Percentiles rank a stretch among this genome's conserved stretches.
Conservation (phyloP, 2,888 invertebrate species). For the Brachynemurus nebulosus region DNA sequence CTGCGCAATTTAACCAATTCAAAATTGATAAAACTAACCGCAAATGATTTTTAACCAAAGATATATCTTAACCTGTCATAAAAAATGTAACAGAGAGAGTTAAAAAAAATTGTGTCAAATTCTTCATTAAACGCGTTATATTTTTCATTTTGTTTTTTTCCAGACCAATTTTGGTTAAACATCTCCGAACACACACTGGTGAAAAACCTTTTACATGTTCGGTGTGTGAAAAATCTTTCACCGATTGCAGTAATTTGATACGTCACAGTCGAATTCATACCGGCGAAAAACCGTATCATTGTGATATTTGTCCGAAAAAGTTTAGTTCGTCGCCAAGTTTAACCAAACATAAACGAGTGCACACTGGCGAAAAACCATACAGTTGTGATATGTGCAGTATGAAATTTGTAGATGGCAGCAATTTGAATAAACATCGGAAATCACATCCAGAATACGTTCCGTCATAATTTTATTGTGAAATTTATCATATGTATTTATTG, state of each 20-base stretch:
- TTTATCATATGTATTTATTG: background rate
- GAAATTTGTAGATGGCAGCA: conserved; percentile 1
- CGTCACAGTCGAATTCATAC: conserved; percentile 1
- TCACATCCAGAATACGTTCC: background rate
- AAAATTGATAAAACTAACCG: too few species aligned
- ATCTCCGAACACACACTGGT: conserved; percentile 2
- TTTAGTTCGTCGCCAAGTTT: conserved; percentile 1
- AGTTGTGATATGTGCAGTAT: conserved; percentile 4
- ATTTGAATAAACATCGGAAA: conserved; percentile 5
- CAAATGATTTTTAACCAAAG: too few species aligned
- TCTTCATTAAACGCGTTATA: too few species aligned
- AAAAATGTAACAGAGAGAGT: too few species aligned
- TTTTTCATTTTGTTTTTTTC: too few species aligned
- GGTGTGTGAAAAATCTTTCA: conserved; percentile 2
- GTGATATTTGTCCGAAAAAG: conserved; percentile 3
- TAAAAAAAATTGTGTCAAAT: too few species aligned
- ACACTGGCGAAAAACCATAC: conserved; percentile 6
- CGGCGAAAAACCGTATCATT: conserved; percentile 2
- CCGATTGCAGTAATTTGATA: conserved; percentile 4
- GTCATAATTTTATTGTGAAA: background rate
- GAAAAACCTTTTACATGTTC: conserved; percentile 6
- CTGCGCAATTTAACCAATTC: too few species aligned
- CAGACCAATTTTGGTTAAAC: conserved; percentile 5
- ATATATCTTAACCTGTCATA: too few species aligned
- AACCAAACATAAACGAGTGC: conserved; percentile 3